Base-by-base conservation (phyloP, 2,113 vertebrate genomes). In the Myxocyprinus asiaticus region DNA sequence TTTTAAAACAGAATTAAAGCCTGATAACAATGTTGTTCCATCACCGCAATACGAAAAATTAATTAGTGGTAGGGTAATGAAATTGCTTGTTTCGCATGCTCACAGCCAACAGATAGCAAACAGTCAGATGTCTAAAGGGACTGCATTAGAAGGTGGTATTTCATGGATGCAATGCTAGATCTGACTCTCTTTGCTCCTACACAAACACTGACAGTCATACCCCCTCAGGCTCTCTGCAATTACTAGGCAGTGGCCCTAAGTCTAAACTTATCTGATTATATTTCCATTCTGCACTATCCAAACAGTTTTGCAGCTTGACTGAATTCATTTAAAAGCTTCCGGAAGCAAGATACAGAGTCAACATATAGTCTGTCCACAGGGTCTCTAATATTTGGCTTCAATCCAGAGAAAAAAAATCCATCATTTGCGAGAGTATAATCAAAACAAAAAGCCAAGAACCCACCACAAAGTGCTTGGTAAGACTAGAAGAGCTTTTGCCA, bases 261-360 rank as follows among this genome's bases (percentile, higher is more conserved):
- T 89, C 87, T 71, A 73, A 87, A 84, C 88, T 90, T 89, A 91
- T 92, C 91, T 88, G 89, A 92, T 92, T 92, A 90, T 83, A 90
- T 87, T 91, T 89, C 88, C 88, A 91, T 92, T 90, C 89, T 88
- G 89, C 90, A 89, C 88, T 87, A 91, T 90, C 88, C 91, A 91
- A 90, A 91, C 87, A 88, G 90, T 90, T 90, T 91, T 91, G 82
- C 85, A 86, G 90, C 91, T 88, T 53, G 80, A 89, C 85, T 88
- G 84, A 91, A 86, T 88, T 81, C 85, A 90, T 92, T 89, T 90
- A 90, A 84, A 90, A 81, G 85, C 86, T 78, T 89, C 88, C 87
- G 82, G 85, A 90, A 92, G 90, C 87, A 75, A 88, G 84, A 86
- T 68, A 6, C 51, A 66, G 14, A n/a, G 55, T 73, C 6, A 33